phyloP scores from a whole-genome alignment of 2,113 vertebrate species.

The Sebastes schlegelii region DNA sequence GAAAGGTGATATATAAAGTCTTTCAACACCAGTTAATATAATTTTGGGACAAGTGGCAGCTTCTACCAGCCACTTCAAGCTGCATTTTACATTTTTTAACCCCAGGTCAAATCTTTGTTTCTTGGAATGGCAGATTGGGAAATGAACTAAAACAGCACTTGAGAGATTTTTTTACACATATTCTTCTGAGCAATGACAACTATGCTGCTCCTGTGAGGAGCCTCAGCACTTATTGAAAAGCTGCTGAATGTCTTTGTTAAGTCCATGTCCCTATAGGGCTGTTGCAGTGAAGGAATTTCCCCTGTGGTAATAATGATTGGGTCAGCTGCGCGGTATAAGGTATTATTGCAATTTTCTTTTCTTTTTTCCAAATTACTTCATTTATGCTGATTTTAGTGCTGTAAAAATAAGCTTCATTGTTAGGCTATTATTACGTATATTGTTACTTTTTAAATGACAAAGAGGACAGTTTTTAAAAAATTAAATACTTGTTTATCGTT shows the following conservation, averaged over 20 bases:
- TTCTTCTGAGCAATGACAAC: slow-evolving; percentile 14
- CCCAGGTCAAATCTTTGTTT: slow-evolving; percentile 8
- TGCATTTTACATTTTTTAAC: slow-evolving; percentile 23
- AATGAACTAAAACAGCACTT: slow-evolving; percentile 21
- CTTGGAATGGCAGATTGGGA: slow-evolving; percentile 27
- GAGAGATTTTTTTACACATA: slow-evolving; percentile 10
- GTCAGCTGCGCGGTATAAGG: too few relatives aligned
- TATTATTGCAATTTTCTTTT: too few relatives aligned
- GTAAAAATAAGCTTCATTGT: too few relatives aligned
- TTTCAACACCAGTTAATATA: background rate
- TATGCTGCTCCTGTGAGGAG: slow-evolving; percentile 8
- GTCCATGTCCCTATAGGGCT: background rate
- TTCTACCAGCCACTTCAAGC: background rate
- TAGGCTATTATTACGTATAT: too few relatives aligned
- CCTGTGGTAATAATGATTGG: too few relatives aligned
- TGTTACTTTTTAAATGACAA: too few relatives aligned
- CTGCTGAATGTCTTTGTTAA: slow-evolving; percentile 17
- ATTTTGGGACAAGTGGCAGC: background rate
- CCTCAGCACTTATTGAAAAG: background rate
- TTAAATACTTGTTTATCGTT: too few relatives aligned
- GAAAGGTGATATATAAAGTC: background rate
- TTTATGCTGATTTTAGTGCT: too few relatives aligned
- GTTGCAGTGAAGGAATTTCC: too few relatives aligned
- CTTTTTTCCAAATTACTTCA: too few relatives aligned
- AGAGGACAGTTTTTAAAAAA: too few relatives aligned